phyloP scores from a whole-genome alignment of 2,888 invertebrate genomes.

The Stenichneumon culpator region DNA sequence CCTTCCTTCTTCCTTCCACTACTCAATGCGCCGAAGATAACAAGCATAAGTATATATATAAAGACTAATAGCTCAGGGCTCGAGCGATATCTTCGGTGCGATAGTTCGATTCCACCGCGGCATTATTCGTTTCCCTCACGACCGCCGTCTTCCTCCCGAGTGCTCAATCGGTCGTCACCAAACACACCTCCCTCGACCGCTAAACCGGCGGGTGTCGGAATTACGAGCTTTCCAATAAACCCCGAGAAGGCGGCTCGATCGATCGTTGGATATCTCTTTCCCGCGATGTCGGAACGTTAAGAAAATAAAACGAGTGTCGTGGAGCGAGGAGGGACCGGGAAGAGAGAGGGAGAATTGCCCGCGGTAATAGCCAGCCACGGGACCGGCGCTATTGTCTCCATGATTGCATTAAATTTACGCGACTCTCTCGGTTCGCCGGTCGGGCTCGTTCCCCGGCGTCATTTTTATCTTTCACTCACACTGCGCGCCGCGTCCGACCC shows the following conservation, averaged over 20 bases:
- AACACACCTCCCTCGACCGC: constrained; percentile 10
- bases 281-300: constrained; percentile 42
- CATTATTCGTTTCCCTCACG: constrained; percentile 29
- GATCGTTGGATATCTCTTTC: constrained; percentile 51
- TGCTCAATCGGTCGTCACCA: constrained; percentile 40
- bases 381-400: constrained; percentile 51
- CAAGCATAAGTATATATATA: neutral
- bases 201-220: constrained; percentile 34
- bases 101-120: constrained; percentile 34
- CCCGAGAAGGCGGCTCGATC: constrained; percentile 50
- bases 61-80: neutral
- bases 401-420: constrained; percentile 64
- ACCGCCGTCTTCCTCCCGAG: constrained; percentile 20
- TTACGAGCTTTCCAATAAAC: constrained; percentile 64
- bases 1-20: neutral
- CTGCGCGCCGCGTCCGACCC: constrained; percentile 1
- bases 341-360: constrained; percentile 9
- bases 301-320: constrained; percentile 26
- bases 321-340: neutral
- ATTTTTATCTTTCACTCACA: constrained; percentile 43
- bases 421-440: constrained; percentile 45
- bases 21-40: neutral
- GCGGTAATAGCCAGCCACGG: constrained; percentile 35
- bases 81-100: constrained; percentile 41
- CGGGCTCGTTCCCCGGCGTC: constrained; percentile 13